phyloP scores from a whole-genome alignment of 1,140 invertebrate genomes.

The Drosophila parabipectinata region DNA sequence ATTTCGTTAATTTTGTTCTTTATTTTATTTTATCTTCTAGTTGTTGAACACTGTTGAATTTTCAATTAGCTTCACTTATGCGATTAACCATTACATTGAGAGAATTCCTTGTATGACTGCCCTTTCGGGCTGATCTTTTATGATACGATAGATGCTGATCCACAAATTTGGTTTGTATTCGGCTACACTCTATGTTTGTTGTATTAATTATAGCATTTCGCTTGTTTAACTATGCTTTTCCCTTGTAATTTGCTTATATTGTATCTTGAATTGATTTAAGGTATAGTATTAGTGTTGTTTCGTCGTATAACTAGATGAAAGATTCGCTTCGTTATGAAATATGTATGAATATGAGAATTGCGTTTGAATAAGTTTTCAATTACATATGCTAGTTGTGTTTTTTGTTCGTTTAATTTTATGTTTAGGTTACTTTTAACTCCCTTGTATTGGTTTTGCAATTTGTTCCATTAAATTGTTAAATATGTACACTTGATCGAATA shows the following conservation, averaged over 20 bases:
- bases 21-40: conserved; percentile 76
- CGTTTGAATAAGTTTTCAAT: conserved; percentile 67
- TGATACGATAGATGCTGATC: conserved; percentile 58
- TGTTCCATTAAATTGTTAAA: conserved; percentile 77
- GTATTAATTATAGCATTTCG: conserved; percentile 23
- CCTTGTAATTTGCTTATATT: conserved; percentile 75
- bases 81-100: conserved; percentile 50
- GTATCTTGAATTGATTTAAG: conserved; percentile 62
- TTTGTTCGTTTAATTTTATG: conserved; percentile 26
- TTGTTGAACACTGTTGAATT: conserved; percentile 66
- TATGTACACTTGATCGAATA: conserved; percentile 59
- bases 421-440: conserved; percentile 71
- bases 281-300: conserved; percentile 38
- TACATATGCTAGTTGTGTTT: conserved; percentile 38
- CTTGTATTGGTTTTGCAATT: conserved; percentile 81
- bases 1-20: conserved; percentile 64
- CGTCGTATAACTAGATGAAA: conserved; percentile 54
- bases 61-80: conserved; percentile 28
- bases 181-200: conserved; percentile 31
- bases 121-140: conserved; percentile 24
- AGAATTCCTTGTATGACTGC: conserved; percentile 60
- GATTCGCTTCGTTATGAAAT: conserved; percentile 55
- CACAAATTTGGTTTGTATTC: conserved; percentile 43
- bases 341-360: conserved; percentile 73
- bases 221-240: conserved; percentile 62